Conservation (phyloP, 2,888 invertebrate genomes). For the Cerceris rybyensis region DNA sequence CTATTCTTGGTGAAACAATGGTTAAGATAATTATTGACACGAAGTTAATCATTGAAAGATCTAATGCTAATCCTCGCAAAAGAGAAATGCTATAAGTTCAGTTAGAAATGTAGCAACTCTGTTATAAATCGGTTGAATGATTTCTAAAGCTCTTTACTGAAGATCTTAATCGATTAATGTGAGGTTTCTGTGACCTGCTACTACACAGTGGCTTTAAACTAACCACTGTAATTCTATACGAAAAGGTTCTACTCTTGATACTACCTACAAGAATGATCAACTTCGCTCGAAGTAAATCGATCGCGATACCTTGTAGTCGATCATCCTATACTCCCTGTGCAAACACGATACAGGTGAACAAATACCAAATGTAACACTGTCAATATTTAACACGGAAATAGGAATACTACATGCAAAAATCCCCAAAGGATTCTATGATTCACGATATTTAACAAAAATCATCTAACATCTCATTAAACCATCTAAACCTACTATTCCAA, state of each 20-base stretch:
- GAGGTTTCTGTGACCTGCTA: neutral
- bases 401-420: neutral
- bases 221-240: slow-evolving; percentile 33
- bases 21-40: no score
- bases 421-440: neutral
- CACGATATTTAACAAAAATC: no score
- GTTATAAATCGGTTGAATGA: neutral
- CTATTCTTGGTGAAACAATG: no score
- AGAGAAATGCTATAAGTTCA: no score
- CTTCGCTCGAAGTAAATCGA: slow-evolving; percentile 29
- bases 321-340: slow-evolving; percentile 3
- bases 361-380: neutral
- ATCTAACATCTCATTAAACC: no score
- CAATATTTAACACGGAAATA: neutral
- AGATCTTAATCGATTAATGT: slow-evolving; percentile 20
- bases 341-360: neutral
- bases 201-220: slow-evolving; percentile 2
- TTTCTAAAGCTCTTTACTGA: no score
- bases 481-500: no score
- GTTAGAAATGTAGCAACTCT: no score
- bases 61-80: no score
- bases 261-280: slow-evolving; percentile 18
- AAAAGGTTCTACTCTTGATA: slow-evolving; percentile 4
- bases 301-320: slow-evolving; percentile 15
- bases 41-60: no score